Evolutionary conservation across 2,888 invertebrate genomes (phyloP), one percentile per base, ranked within the genome.

Genomic region (Athripsodes cinereus): DNA sequence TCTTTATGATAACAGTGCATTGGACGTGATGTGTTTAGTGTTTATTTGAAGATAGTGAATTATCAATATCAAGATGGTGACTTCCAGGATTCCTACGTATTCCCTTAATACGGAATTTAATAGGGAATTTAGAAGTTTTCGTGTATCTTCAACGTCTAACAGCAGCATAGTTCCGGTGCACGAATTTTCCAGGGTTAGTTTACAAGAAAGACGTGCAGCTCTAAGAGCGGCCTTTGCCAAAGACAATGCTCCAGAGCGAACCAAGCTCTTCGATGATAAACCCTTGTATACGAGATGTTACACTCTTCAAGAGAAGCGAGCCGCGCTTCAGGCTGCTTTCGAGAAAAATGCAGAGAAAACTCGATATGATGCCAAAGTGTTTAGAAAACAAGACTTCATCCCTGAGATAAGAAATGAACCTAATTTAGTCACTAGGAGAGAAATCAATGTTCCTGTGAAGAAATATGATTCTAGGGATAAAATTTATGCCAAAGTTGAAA

Each of bases 81-180:
- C 81, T 70, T 81, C 81, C 71, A 79, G 81, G 71, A 81, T 83
- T 75, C 82, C 82, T 64, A 82, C 81, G 71, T 80, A 81, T 75
- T 78, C 79, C 71, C 74, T 82, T 66, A 81, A 81, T 74, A 81
- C 81, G 74, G 82, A 82, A 74, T 77, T 81, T 74, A 78, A 80
- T 74, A 77, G 79, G 72, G 79, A 79, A 75, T 79, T 79, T 73
- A 76, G 79, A 74, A 79, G 79, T 76, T 79, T 79, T 73, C 77
- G 79, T 68, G 76, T 78, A 67, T 76, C 79, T 66, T 77, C 79
- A 64, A 77, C 78, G 67, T 74, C 77, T 62, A 76, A 77, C 64
- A 74, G 76, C 66, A 79, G 78, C 66, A 79, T 82, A 66, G 79
- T 80, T 65, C 79, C 83, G 61, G 76, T 82, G 67, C 81, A 82